Evolutionary conservation across 2,888 invertebrate genomes (phyloP).

Genomic region (Cabera pusaria): DNA sequence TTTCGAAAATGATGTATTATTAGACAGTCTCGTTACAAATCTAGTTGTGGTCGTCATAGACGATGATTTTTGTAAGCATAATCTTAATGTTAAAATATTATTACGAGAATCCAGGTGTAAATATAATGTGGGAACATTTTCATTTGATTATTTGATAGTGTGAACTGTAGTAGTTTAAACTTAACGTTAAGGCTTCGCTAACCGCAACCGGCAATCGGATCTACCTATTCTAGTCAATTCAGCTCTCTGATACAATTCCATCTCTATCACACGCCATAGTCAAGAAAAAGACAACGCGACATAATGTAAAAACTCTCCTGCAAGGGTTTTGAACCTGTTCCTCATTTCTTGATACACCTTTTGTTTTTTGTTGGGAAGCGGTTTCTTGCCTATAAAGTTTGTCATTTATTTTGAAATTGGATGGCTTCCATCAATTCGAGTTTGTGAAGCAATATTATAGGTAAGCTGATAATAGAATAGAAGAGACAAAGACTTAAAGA

Average conservation of each 20-base stretch:
- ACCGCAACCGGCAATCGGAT: constrained; percentile 53
- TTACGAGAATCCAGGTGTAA: too few relatives aligned
- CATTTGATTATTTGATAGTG: too few relatives aligned
- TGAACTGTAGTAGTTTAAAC: too few relatives aligned
- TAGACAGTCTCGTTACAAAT: too few relatives aligned
- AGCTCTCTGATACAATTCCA: constrained; percentile 32
- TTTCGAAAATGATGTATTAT: too few relatives aligned
- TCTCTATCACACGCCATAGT: constrained; percentile 34
- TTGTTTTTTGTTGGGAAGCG: constrained; percentile 49
- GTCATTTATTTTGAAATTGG: constrained; percentile 33
- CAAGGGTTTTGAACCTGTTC: constrained; percentile 55
- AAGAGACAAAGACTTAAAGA: too few relatives aligned
- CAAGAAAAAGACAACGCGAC: constrained; percentile 33
- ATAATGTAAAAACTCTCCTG: constrained; percentile 39
- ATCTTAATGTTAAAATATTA: too few relatives aligned
- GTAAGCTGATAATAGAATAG: too few relatives aligned
- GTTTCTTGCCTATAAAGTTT: constrained; percentile 30
- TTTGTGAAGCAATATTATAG: too few relatives aligned
- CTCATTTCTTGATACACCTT: constrained; percentile 44
- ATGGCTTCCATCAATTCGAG: constrained; percentile 26
- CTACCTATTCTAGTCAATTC: constrained; percentile 27
- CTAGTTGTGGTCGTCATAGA: too few relatives aligned
- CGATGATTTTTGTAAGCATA: too few relatives aligned
- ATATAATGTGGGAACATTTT: too few relatives aligned
- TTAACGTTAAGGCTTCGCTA: constrained; percentile 58